Evolutionary conservation across 2,888 invertebrate species (phyloP), one percentile per base, ranked within the genome.

Genomic region (Philereme vetulata): DNA sequence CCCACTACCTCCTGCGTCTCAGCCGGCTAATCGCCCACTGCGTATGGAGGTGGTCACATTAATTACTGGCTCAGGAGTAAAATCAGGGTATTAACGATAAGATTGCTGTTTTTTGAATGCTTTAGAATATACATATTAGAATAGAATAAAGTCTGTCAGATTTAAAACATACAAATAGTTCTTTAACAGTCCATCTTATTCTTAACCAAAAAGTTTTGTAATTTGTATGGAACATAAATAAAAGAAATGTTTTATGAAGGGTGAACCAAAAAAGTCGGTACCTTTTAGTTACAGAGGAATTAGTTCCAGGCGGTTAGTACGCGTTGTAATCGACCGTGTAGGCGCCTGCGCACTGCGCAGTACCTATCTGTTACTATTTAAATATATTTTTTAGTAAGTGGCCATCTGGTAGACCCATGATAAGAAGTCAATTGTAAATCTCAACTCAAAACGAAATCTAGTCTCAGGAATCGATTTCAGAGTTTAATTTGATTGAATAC

Each of bases 221-320:
- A 7, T 53, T 47, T 48, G 44, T 50, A 10, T 48, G 45, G 32
- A 44, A 51, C 21, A 46, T 50, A 45, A 47, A 11, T 21, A 38
- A 21, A 80, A 76, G 80, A 75, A 72, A 74, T 71, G 76, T 77
- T 68, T 65, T 75, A 74, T 77, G 81, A 82, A 73, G 75, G 72
- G 75, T 77, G 82, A 72, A 44, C 76, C 80, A 76, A 78, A 82
- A 82, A 82, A 78, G 75, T 80, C 81, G 81, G 79, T 76, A 72
- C 72, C 77, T 76, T 80, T 74, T 71, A 72, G 75, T 77, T 77
- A 71, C 72, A 54, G 75, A 75, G 76, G 74, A 85, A 90, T 90
- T 90, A 90, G 92, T 91, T 91, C 87, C 90, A 85, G 80, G 74
- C 85, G 81, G 88, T 92, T 91, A 87, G 77, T 72, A 70, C 66